Percentiles rank a stretch among this genome's conserved stretches.
These are phyloP conservation scores for Aix galericulata DNA, from an alignment of 2,113 vertebrate genomes.

Conservation along the genomic window DNA sequence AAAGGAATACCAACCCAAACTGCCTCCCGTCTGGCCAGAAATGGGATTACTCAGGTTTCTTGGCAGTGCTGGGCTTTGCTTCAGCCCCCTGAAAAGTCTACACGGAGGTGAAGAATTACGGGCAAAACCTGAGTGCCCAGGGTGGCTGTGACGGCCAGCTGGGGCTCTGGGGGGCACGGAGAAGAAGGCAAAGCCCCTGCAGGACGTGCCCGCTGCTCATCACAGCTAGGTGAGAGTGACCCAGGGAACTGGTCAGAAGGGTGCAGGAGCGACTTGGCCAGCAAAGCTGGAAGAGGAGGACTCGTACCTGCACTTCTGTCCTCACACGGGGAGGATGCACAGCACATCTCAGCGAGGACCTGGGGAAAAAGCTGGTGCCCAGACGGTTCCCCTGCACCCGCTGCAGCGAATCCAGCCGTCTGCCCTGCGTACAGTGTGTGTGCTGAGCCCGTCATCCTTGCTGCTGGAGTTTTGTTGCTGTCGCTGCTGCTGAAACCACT, in stretches of 20 bases:
- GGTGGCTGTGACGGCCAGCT: not conserved
- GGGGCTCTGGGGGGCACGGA: accelerated
- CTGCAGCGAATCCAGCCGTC: not conserved
- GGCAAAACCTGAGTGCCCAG: not conserved
- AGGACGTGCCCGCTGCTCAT: not conserved
- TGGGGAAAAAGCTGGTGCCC: not conserved
- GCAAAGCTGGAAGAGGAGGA: not conserved
- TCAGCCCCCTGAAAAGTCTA: not conserved
- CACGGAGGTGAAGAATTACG: not conserved
- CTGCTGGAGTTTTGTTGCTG: not conserved
- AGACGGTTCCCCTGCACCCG: not conserved
- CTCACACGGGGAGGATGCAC: not conserved
- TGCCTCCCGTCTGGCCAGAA: not conserved
- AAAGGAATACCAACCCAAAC: not conserved
- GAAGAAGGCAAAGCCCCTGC: not conserved
- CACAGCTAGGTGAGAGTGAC: not conserved
- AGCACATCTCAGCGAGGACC: not conserved
- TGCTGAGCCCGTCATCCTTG: not conserved
- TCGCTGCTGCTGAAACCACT: slow-evolving; percentile 20
- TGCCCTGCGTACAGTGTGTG: not conserved
- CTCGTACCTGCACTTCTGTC: accelerated
- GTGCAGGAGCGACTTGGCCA: accelerated
- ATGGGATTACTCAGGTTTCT: not conserved
- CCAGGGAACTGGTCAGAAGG: not conserved
- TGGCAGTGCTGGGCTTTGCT: not conserved